Conservation (phyloP, 2,113 vertebrate genomes). For the Solea solea region DNA sequence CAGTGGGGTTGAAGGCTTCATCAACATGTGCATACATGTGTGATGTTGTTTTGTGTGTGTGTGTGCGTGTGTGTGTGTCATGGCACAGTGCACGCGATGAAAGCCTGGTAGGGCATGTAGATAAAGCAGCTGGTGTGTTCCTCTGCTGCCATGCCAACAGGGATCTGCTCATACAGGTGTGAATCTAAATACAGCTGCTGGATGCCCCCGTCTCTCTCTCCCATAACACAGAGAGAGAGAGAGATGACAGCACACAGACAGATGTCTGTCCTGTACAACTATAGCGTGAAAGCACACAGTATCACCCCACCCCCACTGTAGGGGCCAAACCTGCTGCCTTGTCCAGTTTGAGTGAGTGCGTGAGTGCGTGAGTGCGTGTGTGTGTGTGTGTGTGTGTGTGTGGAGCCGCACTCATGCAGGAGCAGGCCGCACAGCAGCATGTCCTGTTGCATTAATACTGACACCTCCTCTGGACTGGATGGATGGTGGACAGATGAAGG, state of each 20-base stretch:
- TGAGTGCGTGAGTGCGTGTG: conserved; percentile 28
- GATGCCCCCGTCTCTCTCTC: conserved; percentile 43
- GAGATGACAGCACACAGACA: conserved; percentile 56
- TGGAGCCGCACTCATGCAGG: conserved; percentile 32
- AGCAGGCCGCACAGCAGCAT: conserved; percentile 59
- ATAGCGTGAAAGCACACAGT: conserved; percentile 68
- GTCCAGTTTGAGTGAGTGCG: too few species aligned
- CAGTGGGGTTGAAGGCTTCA: conserved; percentile 14
- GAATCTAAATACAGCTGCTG: conserved; percentile 87
- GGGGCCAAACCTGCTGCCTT: conserved; percentile 67
- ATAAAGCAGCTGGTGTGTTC: conserved; percentile 88
- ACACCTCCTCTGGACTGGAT: conserved; percentile 52
- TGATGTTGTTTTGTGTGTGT: conserved; percentile 11
- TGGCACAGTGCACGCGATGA: conserved; percentile 33
- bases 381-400: not conserved
- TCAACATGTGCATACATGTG: conserved; percentile 3
- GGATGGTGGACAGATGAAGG: not conserved
- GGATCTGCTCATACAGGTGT: conserved; percentile 91
- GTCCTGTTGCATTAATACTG: conserved; percentile 67
- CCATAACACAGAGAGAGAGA: conserved; percentile 11
- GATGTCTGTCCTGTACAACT: conserved; percentile 68
- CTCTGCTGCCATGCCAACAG: conserved; percentile 83
- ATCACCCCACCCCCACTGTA: conserved; percentile 57
- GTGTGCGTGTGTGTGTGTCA: conserved; percentile 25
- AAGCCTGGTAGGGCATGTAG: conserved; percentile 56